phyloP scores from a whole-genome alignment of 2,797 vertebrate genomes.

The Xenopus petersii region DNA sequence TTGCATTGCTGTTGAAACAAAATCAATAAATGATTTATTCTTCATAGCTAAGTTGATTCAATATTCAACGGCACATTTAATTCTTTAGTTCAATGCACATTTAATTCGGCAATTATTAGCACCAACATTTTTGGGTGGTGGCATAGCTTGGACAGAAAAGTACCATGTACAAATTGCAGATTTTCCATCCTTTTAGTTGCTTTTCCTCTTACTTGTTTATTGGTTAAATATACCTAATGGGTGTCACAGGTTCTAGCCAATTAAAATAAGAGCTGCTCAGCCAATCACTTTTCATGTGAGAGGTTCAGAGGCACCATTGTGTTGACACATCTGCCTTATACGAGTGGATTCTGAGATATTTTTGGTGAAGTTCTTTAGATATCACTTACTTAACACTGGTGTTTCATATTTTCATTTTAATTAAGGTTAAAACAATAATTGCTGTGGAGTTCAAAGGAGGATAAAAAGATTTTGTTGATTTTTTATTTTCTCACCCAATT shows the following conservation, averaged over 20 bases:
- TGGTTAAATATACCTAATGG: constrained; percentile 27
- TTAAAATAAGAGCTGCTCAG: constrained; percentile 21
- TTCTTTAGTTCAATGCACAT: too few relatives aligned
- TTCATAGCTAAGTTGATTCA: too few relatives aligned
- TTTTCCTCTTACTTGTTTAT: constrained; percentile 28
- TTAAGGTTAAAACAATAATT: too few relatives aligned
- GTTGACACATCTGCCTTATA: constrained; percentile 3
- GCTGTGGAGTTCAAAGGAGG: too few relatives aligned
- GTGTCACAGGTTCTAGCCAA: constrained; percentile 31
- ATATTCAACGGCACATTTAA: too few relatives aligned
- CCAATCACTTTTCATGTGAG: constrained; percentile 12
- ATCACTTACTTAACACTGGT: neutral
- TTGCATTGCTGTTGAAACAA: too few relatives aligned
- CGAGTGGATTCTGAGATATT: constrained; percentile 5
- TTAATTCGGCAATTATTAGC: too few relatives aligned
- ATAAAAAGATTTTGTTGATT: too few relatives aligned
- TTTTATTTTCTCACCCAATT: too few relatives aligned
- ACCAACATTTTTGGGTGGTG: constrained; percentile 11
- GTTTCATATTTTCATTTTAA: too few relatives aligned
- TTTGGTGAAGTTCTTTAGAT: neutral
- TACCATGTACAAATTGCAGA: constrained; percentile 7
- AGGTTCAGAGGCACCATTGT: constrained; percentile 1
- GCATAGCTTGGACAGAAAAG: neutral
- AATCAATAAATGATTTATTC: too few relatives aligned
- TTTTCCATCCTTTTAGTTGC: neutral